Evolutionary conservation across 2,113 vertebrate species (phyloP).

Genomic region (Irena cyanogastra): DNA sequence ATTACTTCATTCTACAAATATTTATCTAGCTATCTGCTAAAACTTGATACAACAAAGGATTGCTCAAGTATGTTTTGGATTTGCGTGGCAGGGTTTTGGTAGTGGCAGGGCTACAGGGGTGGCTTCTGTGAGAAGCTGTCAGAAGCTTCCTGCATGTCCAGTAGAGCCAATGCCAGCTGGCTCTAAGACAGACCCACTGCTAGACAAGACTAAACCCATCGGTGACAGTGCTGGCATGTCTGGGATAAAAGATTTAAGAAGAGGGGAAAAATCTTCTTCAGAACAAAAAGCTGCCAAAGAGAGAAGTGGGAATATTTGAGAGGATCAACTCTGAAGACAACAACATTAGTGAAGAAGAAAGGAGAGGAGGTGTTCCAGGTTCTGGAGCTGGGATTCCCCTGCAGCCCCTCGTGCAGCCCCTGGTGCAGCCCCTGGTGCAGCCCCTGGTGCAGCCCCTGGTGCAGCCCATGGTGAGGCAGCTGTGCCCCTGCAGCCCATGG

Average conservation of each 20-base stretch:
- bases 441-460: not conserved
- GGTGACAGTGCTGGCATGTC: not conserved
- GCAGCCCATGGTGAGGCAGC: not conserved
- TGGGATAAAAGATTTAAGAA: not conserved
- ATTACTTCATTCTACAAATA: not conserved
- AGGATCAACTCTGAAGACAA: not conserved
- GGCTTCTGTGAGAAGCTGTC: not conserved
- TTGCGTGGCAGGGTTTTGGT: fast-evolving
- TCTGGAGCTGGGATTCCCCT: not conserved
- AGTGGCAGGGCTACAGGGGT: too few species aligned
- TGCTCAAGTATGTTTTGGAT: not conserved
- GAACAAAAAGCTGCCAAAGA: not conserved
- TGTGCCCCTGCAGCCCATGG: not conserved
- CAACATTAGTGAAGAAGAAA: not conserved
- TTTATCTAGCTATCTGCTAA: not conserved
- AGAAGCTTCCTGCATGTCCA: not conserved
- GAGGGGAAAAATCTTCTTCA: not conserved
- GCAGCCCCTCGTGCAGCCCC: fast-evolving
- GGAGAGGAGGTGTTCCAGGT: not conserved
- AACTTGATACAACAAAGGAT: not conserved
- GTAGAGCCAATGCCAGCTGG: not conserved
- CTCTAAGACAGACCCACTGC: not conserved
- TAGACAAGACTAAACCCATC: not conserved
- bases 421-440: not conserved
- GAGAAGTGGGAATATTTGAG: not conserved